Percentiles rank a stretch among this genome's conserved stretches.
These are phyloP conservation scores for Strongylocentrotus purpuratus DNA, from an alignment of 35 echinoderm and acorn worm genomes.

Conservation along the genomic window DNA sequence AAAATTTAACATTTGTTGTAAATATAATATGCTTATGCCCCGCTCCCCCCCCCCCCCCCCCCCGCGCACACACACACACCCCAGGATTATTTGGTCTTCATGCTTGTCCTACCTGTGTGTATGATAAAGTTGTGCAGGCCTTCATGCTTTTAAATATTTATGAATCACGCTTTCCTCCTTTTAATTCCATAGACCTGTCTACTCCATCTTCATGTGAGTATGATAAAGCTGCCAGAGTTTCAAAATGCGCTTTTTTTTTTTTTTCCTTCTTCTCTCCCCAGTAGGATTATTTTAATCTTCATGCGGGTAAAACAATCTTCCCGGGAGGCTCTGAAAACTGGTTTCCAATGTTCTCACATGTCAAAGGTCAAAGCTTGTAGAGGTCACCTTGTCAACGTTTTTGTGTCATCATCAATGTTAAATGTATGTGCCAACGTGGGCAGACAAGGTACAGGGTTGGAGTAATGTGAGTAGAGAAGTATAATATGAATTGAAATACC, in stretches of 20 bases:
- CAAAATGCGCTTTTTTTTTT: background rate
- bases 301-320: background rate
- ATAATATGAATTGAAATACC: background rate
- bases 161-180: too few species aligned
- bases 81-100: too few species aligned
- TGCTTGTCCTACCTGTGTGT: too few species aligned
- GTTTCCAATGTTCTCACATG: background rate
- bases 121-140: too few species aligned
- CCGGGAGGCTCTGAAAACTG: background rate
- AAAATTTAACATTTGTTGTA: too few species aligned
- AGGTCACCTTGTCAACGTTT: background rate
- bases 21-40: too few species aligned
- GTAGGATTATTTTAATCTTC: background rate
- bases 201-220: too few species aligned
- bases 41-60: too few species aligned
- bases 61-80: too few species aligned
- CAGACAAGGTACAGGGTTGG: background rate
- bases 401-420: constrained; percentile 10
- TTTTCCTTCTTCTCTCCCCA: background rate
- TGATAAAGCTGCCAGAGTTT: background rate
- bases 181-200: too few species aligned
- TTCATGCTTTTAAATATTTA: too few species aligned
- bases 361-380: constrained; percentile 10
- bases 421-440: background rate
- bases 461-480: background rate